Percentiles rank a stretch among this genome's conserved stretches.
Conservation (phyloP, 2,888 invertebrate species). For the Apamea monoglypha region DNA sequence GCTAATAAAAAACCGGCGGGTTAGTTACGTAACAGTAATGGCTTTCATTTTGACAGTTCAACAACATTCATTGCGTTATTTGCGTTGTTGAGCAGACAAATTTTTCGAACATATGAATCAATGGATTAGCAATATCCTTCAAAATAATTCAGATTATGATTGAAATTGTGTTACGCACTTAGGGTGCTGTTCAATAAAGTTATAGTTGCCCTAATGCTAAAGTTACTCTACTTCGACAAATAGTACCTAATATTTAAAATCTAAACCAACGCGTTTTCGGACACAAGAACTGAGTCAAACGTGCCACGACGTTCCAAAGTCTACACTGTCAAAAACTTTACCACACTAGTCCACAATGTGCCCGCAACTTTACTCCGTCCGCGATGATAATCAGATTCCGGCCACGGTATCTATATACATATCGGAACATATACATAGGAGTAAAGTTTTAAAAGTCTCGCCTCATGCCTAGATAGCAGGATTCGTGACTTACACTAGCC, state of each 20-base stretch:
- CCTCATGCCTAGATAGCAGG: conserved; percentile 82
- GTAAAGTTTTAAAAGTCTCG: conserved; percentile 80
- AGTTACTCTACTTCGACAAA: not conserved
- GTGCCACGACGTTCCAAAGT: conserved; percentile 12
- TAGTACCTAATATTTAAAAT: not conserved
- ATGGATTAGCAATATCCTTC: no score
- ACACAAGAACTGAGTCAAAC: not conserved
- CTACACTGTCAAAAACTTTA: conserved; percentile 42
- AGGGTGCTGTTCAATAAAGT: not conserved
- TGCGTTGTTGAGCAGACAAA: no score
- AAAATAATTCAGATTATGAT: no score
- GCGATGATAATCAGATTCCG: conserved; percentile 87
- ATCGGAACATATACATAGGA: conserved; percentile 70
- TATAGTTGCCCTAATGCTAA: not conserved
- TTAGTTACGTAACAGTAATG: no score
- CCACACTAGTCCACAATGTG: conserved; percentile 66
- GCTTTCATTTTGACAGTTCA: no score
- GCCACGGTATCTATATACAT: conserved; percentile 77
- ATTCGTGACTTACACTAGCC: conserved; percentile 88
- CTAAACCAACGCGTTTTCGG: not conserved
- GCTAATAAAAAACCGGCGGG: no score
- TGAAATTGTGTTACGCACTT: no score
- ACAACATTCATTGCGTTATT: no score
- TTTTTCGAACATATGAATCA: no score
- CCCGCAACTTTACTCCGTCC: conserved; percentile 72